Percentiles rank a stretch among this genome's conserved stretches.
phyloP scores from a whole-genome alignment of 30 jellyfish, hydroid and myxozoan genomes.

The Chrysaora quinquecirrha region DNA sequence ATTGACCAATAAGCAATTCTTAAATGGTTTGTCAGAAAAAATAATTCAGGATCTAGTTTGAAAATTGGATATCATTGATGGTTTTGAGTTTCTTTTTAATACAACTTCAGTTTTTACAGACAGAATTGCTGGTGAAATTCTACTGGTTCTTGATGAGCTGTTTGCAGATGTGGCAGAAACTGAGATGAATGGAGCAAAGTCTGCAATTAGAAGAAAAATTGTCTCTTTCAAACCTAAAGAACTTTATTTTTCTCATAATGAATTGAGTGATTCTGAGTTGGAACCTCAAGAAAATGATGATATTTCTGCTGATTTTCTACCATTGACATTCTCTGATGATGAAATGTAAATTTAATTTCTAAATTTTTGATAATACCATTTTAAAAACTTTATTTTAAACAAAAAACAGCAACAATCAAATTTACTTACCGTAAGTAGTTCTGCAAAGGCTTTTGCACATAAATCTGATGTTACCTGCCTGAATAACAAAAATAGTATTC shows the following conservation, averaged over 20 bases:
- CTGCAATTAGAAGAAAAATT: neutral
- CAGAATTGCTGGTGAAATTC: constrained; percentile 27
- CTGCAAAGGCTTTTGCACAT: too few species aligned
- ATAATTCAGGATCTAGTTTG: neutral
- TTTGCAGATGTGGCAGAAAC: constrained; percentile 2
- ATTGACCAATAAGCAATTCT: neutral
- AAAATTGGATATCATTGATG: neutral
- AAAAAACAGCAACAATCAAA: too few species aligned
- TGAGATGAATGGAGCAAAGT: neutral
- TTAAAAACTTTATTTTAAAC: too few species aligned
- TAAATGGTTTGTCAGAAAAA: neutral
- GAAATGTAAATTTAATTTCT: too few species aligned
- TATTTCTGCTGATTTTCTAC: neutral
- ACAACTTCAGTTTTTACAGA: too few species aligned
- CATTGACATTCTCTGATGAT: neutral
- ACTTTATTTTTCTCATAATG: neutral
- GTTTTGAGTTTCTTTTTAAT: constrained; percentile 3
- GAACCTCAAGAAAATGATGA: neutral
- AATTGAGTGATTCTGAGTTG: neutral
- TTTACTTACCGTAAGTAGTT: too few species aligned
- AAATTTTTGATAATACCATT: neutral
- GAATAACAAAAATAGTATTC: too few species aligned
- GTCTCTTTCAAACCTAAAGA: neutral
- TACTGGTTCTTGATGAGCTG: constrained; percentile 12
- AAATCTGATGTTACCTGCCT: too few species aligned